phyloP scores from a whole-genome alignment of 2,888 invertebrate genomes.

The Melikaiella ostensackeni region DNA sequence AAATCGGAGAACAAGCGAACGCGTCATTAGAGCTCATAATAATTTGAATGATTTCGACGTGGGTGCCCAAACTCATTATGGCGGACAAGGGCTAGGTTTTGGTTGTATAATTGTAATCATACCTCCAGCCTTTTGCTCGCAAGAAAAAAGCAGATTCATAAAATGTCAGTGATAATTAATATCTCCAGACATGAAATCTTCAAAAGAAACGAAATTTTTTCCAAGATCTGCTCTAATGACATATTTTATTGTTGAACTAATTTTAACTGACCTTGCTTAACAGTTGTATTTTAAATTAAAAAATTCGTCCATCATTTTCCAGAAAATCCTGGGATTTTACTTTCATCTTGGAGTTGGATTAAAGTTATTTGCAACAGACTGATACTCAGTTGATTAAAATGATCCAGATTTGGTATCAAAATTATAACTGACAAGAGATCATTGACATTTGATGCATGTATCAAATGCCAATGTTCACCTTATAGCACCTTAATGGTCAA shows the following conservation, averaged over 20 bases:
- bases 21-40: slow-evolving; percentile 49
- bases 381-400: too few species aligned
- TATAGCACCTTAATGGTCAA: too few species aligned
- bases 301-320: slow-evolving; percentile 41
- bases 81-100: background rate
- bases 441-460: too few species aligned
- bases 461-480: too few species aligned
- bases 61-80: slow-evolving; percentile 38
- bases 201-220: background rate
- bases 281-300: slow-evolving; percentile 32
- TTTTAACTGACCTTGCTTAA: background rate
- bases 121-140: background rate
- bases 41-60: slow-evolving; percentile 49
- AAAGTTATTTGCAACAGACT: too few species aligned
- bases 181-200: background rate
- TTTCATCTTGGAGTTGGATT: too few species aligned
- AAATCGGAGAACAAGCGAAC: slow-evolving; percentile 46
- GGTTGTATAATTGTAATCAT: slow-evolving; percentile 16
- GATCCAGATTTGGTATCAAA: too few species aligned
- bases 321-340: too few species aligned
- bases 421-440: too few species aligned
- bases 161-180: background rate
- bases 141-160: slow-evolving; percentile 7
- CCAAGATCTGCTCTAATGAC: background rate
- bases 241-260: background rate